Conservation (phyloP, 2,797 vertebrate species). For the Sternotherus odoratus region DNA sequence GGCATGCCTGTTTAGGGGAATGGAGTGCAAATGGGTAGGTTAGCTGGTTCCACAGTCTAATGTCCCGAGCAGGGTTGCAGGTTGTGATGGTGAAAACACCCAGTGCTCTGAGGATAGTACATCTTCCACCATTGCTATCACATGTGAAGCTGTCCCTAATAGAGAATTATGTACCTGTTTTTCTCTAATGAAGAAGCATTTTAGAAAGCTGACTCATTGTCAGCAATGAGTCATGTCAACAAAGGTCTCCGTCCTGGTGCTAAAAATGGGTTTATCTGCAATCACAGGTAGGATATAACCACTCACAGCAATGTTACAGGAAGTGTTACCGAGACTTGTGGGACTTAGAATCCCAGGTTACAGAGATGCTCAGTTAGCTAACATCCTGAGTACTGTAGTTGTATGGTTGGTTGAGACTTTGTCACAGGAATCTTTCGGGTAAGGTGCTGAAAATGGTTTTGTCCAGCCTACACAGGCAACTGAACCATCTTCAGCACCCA, state of each 20-base stretch:
- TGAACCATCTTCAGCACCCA: not conserved
- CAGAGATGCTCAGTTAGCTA: not conserved
- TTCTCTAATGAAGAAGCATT: not conserved
- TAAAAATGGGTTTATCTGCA: not conserved
- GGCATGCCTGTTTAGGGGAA: not conserved
- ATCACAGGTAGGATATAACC: not conserved
- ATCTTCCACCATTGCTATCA: not conserved
- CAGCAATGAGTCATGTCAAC: not conserved
- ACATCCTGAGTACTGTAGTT: not conserved
- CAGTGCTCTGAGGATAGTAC: not conserved
- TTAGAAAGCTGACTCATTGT: rapidly evolving
- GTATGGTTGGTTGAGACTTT: not conserved
- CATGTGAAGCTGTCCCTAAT: rapidly evolving
- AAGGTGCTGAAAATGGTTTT: not conserved
- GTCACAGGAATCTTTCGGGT: not conserved
- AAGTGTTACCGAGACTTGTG: not conserved
- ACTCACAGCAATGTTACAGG: not conserved
- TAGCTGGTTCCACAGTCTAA: not conserved
- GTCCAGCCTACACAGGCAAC: not conserved
- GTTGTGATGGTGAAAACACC: rapidly evolving
- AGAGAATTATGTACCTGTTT: not conserved
- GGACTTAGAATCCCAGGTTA: not conserved
- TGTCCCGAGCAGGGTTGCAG: not conserved
- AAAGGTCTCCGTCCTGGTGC: not conserved
- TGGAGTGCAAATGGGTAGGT: not conserved